phyloP scores from a whole-genome alignment of 2,888 invertebrate species.

The Hoplodrina blanda region DNA sequence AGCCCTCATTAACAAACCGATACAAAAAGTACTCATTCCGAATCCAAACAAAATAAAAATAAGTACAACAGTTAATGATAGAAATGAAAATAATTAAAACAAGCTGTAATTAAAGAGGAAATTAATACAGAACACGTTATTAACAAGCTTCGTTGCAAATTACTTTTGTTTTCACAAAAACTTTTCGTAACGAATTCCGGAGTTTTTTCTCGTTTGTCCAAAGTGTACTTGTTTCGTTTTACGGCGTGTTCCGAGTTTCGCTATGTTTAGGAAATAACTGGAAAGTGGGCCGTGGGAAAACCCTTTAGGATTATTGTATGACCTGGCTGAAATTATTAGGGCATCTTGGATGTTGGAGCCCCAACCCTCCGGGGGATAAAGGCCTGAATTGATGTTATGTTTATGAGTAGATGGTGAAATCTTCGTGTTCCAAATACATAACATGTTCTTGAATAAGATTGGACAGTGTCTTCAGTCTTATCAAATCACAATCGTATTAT shows the following conservation, averaged over 20 bases:
- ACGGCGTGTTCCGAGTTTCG: constrained; percentile 40
- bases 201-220: constrained; percentile 60
- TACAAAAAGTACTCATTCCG: neutral
- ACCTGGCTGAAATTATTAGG: constrained; percentile 39
- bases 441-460: neutral
- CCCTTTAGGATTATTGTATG: constrained; percentile 40
- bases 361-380: neutral
- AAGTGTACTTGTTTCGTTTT: constrained; percentile 57
- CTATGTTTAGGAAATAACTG: constrained; percentile 48
- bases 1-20: neutral
- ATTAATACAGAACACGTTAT: constrained; percentile 60
- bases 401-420: neutral
- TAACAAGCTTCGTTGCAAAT: constrained; percentile 57
- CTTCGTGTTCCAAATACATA: neutral
- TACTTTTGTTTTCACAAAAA: constrained; percentile 65
- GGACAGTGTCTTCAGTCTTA: neutral
- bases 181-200: constrained; percentile 53
- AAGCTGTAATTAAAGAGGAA: constrained; percentile 49
- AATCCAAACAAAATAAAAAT: neutral
- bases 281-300: constrained; percentile 19
- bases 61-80: constrained; percentile 6
- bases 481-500: neutral
- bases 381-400: neutral
- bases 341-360: neutral
- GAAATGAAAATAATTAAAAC: constrained; percentile 28